A percentile compares a stretch with the other conserved stretches of the same genome.
Evolutionary conservation across 1,140 invertebrate genomes (phyloP).

Genomic region (Drosophila nigromelanica): DNA sequence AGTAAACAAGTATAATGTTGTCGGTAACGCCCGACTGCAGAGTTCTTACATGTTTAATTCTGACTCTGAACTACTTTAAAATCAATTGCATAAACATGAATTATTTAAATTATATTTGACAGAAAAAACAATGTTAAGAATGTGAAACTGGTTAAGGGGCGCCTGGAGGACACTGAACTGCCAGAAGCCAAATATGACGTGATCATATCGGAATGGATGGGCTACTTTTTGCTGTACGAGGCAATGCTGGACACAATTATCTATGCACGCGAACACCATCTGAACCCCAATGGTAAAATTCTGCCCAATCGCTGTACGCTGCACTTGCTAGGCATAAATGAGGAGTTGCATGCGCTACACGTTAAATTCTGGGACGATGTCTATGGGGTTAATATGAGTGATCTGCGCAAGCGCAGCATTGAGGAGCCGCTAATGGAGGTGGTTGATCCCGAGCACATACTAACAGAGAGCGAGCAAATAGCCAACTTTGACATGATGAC

Average conservation of each 20-base stretch:
- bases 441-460: conserved; percentile 90
- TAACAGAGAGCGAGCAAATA: conserved; percentile 89
- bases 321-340: conserved; percentile 94
- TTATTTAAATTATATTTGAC: not conserved
- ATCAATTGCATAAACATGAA: too few species aligned
- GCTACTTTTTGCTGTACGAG: conserved; percentile 98
- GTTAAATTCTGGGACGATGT: conserved; percentile 97
- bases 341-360: conserved; percentile 89
- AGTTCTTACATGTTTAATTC: not conserved
- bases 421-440: conserved; percentile 95
- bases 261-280: conserved; percentile 94
- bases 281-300: conserved; percentile 89
- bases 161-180: conserved; percentile 95
- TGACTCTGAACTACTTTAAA: too few species aligned
- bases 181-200: conserved; percentile 95
- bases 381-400: conserved; percentile 98
- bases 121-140: conserved; percentile 88
- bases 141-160: conserved; percentile 89
- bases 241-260: conserved; percentile 98
- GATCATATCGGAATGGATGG: conserved; percentile 99
- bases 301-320: conserved; percentile 96
- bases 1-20: too few species aligned
- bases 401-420: conserved; percentile 94
- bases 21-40: too few species aligned
- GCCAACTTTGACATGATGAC: conserved; percentile 92